Evolutionary conservation across 2,888 invertebrate species (phyloP).

Genomic region (Lacanobia wlatinum): DNA sequence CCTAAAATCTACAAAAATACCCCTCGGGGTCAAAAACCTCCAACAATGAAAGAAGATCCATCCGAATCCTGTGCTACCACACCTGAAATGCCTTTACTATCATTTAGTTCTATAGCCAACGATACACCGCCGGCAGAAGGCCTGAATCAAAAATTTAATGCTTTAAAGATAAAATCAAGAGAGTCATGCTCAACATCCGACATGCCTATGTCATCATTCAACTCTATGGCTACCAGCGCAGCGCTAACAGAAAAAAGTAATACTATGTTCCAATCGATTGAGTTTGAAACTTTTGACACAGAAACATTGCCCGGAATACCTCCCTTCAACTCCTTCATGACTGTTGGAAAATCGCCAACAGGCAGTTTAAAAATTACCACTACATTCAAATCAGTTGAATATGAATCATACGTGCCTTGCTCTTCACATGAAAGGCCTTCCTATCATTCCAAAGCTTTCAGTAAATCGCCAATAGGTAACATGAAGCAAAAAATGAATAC

Average conservation of each 20-base stretch:
- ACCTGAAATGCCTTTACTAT: not conserved
- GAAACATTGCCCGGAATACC: not conserved
- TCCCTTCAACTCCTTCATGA: not conserved
- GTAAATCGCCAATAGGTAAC: constrained; percentile 26
- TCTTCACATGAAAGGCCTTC: not conserved
- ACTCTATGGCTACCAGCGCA: constrained; percentile 2
- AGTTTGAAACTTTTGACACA: constrained; percentile 11
- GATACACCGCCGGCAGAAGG: constrained; percentile 15
- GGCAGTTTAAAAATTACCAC: constrained; percentile 28
- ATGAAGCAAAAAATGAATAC: constrained; percentile 17
- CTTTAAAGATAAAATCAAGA: constrained; percentile 25
- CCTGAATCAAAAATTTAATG: constrained; percentile 13
- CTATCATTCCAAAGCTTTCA: not conserved
- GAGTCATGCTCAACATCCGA: constrained; percentile 11
- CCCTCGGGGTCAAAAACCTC: not conserved
- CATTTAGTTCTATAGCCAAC: not conserved
- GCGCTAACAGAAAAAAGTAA: not conserved
- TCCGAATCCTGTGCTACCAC: constrained; percentile 2
- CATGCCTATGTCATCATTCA: constrained; percentile 15
- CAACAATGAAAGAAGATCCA: not conserved
- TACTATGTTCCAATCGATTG: constrained; percentile 3
- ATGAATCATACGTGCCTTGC: constrained; percentile 17
- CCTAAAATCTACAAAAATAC: not conserved
- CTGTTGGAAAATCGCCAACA: constrained; percentile 17
- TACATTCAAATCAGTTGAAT: constrained; percentile 31